Percentiles rank a stretch among this genome's conserved stretches.
Conservation (phyloP, 1,140 invertebrate genomes). For the Frieseomelitta varia region DNA sequence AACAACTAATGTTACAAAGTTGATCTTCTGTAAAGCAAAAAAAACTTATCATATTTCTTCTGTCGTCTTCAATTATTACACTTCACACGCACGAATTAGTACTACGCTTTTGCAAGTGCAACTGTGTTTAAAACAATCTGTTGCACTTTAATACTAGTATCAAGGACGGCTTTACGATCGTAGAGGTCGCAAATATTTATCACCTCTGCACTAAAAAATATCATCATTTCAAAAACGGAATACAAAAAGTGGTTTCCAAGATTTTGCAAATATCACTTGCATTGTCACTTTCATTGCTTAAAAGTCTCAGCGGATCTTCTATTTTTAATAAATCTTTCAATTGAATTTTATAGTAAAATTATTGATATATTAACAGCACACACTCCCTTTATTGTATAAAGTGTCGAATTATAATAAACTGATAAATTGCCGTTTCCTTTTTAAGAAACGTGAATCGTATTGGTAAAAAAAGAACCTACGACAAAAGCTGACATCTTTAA, state of each 20-base stretch:
- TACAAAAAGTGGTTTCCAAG: neutral
- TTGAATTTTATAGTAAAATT: too few species aligned
- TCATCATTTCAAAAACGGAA: neutral
- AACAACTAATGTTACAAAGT: neutral
- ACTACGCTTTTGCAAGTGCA: neutral
- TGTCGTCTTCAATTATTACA: neutral
- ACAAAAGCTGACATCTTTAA: neutral
- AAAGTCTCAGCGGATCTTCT: too few species aligned
- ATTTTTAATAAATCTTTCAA: too few species aligned
- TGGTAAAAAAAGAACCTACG: neutral
- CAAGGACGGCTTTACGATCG: constrained; percentile 42
- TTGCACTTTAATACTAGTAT: constrained; percentile 9
- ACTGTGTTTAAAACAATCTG: neutral
- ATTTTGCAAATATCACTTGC: neutral
- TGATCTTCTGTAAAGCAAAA: neutral
- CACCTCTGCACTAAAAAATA: neutral
- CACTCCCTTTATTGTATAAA: too few species aligned
- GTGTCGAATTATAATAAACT: too few species aligned
- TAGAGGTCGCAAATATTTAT: neutral
- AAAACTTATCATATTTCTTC: neutral
- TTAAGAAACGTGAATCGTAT: neutral
- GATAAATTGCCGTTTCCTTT: too few species aligned
- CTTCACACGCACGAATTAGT: neutral
- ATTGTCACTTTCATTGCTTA: neutral
- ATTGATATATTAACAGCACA: too few species aligned